Evolutionary conservation across 1,140 invertebrate species (phyloP).

Genomic region (Pseudachorutes palmiensis): DNA sequence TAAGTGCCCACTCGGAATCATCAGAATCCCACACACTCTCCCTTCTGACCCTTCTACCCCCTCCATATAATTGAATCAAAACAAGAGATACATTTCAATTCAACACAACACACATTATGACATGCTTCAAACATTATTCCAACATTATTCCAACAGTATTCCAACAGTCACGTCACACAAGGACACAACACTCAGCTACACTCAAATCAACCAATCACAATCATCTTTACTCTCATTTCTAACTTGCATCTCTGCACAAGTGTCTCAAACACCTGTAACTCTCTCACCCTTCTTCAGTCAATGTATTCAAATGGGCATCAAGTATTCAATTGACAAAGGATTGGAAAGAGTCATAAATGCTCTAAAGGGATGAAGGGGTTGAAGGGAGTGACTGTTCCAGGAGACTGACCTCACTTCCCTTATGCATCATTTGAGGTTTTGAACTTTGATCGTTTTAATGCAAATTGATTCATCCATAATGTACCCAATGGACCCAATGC

Average conservation of each 20-base stretch:
- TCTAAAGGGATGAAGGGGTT: neutral
- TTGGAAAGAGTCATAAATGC: too few species aligned
- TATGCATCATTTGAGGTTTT: too few species aligned
- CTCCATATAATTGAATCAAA: neutral
- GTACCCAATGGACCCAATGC: neutral
- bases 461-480: neutral
- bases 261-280: too few species aligned
- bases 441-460: neutral
- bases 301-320: too few species aligned
- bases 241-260: too few species aligned
- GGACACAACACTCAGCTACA: too few species aligned
- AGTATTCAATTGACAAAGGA: too few species aligned
- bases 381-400: neutral
- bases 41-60: neutral
- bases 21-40: neutral
- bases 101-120: neutral
- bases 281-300: too few species aligned
- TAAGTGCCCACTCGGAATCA: neutral
- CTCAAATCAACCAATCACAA: too few species aligned
- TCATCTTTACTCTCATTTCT: too few species aligned
- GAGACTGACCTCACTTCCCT: too few species aligned
- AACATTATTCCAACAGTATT: too few species aligned
- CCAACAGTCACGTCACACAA: neutral
- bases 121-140: neutral
- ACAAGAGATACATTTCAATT: slow-evolving; percentile 1